These are phyloP conservation scores for Atta colombica DNA, from an alignment of 1,140 invertebrate species.

Conservation along the genomic window DNA sequence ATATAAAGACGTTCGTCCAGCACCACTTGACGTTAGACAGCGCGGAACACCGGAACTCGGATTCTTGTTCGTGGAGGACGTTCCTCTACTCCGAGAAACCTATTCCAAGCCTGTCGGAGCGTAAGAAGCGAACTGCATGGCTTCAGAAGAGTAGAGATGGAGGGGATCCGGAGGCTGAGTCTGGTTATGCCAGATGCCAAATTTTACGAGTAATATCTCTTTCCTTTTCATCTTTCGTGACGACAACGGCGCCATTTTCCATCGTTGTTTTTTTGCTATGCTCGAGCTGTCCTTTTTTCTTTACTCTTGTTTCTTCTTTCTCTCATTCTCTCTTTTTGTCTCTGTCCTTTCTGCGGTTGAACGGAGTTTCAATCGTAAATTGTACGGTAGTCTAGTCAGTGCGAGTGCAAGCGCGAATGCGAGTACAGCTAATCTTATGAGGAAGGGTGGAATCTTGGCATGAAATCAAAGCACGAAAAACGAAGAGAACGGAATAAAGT, in stretches of 20 bases:
- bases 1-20: conserved; percentile 76
- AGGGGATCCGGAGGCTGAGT: not conserved
- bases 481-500: conserved; percentile 29
- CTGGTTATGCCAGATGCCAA: conserved; percentile 74
- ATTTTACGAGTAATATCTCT: conserved; percentile 74
- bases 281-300: not conserved
- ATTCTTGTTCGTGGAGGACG: conserved; percentile 70
- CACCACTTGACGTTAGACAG: conserved; percentile 77
- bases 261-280: conserved; percentile 38
- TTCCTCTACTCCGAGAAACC: conserved; percentile 66
- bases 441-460: conserved; percentile 75
- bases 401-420: conserved; percentile 22
- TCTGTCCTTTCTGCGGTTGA: conserved; percentile 70
- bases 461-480: conserved; percentile 71
- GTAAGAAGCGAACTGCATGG: conserved; percentile 59
- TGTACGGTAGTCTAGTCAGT: conserved; percentile 68
- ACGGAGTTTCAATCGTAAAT: conserved; percentile 80
- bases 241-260: conserved; percentile 43
- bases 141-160: conserved; percentile 11
- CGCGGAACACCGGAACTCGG: conserved; percentile 75
- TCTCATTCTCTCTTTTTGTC: conserved; percentile 29
- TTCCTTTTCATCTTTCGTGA: conserved; percentile 10
- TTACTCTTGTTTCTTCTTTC: conserved; percentile 1
- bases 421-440: conserved; percentile 74
- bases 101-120: conserved; percentile 74